Conservation (phyloP, 2,113 vertebrate species). For the Hassar affinis region DNA sequence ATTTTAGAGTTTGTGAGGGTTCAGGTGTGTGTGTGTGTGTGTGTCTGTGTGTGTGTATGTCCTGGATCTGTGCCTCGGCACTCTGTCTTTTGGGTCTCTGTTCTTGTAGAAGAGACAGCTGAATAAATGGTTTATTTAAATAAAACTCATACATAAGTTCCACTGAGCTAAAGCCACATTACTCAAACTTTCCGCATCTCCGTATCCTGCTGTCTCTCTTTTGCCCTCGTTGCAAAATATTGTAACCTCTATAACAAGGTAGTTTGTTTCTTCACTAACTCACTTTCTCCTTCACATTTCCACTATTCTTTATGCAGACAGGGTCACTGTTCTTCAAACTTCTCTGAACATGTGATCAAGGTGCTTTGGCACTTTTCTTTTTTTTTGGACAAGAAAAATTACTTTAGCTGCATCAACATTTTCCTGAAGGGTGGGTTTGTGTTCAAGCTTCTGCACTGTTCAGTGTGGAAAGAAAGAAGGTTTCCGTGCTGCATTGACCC, state of each 20-base stretch:
- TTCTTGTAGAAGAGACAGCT: slow-evolving; percentile 26
- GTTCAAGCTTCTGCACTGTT: background rate
- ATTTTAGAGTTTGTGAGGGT: slow-evolving; percentile 25
- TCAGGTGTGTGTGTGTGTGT: slow-evolving; percentile 14
- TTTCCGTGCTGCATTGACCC: background rate
- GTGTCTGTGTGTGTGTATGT: slow-evolving; percentile 17
- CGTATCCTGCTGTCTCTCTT: slow-evolving; percentile 21
- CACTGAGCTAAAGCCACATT: slow-evolving; percentile 45
- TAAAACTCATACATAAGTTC: slow-evolving; percentile 45
- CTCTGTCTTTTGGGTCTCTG: slow-evolving; percentile 38
- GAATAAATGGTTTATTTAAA: slow-evolving; percentile 49
- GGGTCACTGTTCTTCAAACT: slow-evolving; percentile 25
- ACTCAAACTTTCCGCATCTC: slow-evolving; percentile 20
- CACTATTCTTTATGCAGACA: slow-evolving; percentile 25
- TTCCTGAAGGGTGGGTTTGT: background rate
- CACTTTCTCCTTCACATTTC: slow-evolving; percentile 5
- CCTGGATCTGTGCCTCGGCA: slow-evolving; percentile 26
- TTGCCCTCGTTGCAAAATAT: slow-evolving; percentile 22
- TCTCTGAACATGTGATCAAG: slow-evolving; percentile 17
- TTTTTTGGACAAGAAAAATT: background rate
- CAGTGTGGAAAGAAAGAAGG: background rate
- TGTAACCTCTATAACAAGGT: slow-evolving; percentile 10
- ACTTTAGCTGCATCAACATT: slow-evolving; percentile 4
- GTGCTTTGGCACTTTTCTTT: slow-evolving; percentile 19
- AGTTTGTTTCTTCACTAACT: background rate